Conservation (phyloP, 2,888 invertebrate species). For the Dicycla oo region DNA sequence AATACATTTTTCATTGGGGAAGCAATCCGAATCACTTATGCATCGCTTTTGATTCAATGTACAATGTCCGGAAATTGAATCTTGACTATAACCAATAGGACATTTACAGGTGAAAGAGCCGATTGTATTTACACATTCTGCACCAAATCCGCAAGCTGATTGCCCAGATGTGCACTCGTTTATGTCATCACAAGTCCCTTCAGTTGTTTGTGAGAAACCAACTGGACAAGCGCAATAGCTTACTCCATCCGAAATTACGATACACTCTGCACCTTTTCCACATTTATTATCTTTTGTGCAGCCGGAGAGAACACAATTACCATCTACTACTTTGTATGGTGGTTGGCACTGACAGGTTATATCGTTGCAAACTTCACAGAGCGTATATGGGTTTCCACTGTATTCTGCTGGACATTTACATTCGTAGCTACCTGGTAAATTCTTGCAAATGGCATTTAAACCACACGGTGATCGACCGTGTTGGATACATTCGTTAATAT, state of each 20-base stretch:
- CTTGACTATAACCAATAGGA: slow-evolving; percentile 95
- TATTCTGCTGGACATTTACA: slow-evolving; percentile 97
- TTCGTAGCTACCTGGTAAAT: slow-evolving; percentile 97
- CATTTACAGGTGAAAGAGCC: slow-evolving; percentile 96
- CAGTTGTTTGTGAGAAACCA: slow-evolving; percentile 94
- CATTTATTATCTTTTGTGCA: slow-evolving; percentile 95
- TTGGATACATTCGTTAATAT: slow-evolving; percentile 96
- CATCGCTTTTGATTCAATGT: slow-evolving; percentile 95
- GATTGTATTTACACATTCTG: slow-evolving; percentile 95
- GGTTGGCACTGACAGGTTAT: slow-evolving; percentile 96
- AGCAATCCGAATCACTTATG: slow-evolving; percentile 95
- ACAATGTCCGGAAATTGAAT: slow-evolving; percentile 95
- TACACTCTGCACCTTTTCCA: slow-evolving; percentile 96
- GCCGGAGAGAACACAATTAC: slow-evolving; percentile 95
- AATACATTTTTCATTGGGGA: slow-evolving; percentile 96
- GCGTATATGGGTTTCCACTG: slow-evolving; percentile 96
- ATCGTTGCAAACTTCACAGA: slow-evolving; percentile 96
- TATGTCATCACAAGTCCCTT: slow-evolving; percentile 96
- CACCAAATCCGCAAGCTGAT: slow-evolving; percentile 95
- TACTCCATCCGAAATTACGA: slow-evolving; percentile 96
- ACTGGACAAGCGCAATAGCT: slow-evolving; percentile 98
- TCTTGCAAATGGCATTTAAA: slow-evolving; percentile 97
- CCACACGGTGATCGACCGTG: slow-evolving; percentile 95
- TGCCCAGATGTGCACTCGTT: slow-evolving; percentile 95
- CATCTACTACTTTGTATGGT: slow-evolving; percentile 95